phyloP scores from a whole-genome alignment of 2,113 vertebrate species.

The Malaclemys terrapin region DNA sequence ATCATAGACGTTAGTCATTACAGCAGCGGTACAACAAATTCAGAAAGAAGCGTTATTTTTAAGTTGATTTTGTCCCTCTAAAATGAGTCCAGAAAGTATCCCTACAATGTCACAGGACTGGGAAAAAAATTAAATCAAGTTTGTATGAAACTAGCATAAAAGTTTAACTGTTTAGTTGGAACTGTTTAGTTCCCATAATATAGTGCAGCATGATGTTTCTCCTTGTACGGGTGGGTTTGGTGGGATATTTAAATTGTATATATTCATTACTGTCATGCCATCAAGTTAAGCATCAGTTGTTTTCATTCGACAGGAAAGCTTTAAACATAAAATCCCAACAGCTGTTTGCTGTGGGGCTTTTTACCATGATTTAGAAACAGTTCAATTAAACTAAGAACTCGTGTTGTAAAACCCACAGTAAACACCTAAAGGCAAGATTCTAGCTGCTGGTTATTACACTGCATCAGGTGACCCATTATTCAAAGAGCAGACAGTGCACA shows the following conservation, averaged over 20 bases:
- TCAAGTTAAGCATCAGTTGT: conserved; percentile 62
- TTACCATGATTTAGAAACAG: conserved; percentile 58
- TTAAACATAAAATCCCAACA: conserved; percentile 65
- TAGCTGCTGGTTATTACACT: conserved; percentile 51
- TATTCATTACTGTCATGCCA: conserved; percentile 59
- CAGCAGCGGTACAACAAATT: neutral
- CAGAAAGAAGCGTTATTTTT: neutral
- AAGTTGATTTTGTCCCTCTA: neutral
- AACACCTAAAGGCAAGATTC: conserved; percentile 46
- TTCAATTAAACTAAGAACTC: conserved; percentile 60
- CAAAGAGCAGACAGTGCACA: neutral
- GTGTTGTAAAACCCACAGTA: conserved; percentile 52
- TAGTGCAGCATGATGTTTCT: conserved; percentile 30
- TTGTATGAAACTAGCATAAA: conserved; percentile 67
- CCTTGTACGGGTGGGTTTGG: conserved; percentile 53
- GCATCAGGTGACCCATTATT: conserved; percentile 31
- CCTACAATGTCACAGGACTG: conserved; percentile 26
- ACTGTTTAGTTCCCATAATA: conserved; percentile 54
- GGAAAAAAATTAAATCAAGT: conserved; percentile 58
- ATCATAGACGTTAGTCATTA: neutral
- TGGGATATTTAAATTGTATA: conserved; percentile 69
- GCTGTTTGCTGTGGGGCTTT: conserved; percentile 57
- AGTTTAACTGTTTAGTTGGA: conserved; percentile 63
- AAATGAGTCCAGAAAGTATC: neutral
- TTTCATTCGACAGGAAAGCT: conserved; percentile 65